Evolutionary conservation across 2,113 vertebrate genomes (phyloP).

Genomic region (Phocoena phocoena): DNA sequence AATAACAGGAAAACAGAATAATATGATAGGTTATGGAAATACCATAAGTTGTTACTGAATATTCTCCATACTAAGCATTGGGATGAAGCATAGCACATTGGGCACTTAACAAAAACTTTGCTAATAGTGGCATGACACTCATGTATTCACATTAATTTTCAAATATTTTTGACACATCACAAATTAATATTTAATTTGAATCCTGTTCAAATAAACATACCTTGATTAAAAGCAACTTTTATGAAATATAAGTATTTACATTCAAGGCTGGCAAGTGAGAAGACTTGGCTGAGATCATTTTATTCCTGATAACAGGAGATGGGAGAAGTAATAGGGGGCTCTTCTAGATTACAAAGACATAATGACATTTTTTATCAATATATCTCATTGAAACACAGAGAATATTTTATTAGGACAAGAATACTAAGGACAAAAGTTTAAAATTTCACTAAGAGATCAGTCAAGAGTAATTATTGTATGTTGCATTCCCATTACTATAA

Average conservation of each 20-base stretch:
- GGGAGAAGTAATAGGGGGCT: accelerated
- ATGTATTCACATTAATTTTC: neutral
- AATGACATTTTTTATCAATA: neutral
- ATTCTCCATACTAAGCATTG: neutral
- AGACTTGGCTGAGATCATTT: neutral
- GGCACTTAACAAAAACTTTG: neutral
- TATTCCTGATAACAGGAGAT: neutral
- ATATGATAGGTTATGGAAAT: neutral
- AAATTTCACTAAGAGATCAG: neutral
- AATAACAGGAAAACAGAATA: neutral
- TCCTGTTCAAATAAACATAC: neutral
- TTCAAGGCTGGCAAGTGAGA: neutral
- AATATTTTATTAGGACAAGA: neutral
- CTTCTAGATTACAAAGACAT: neutral
- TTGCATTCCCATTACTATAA: neutral
- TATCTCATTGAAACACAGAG: neutral
- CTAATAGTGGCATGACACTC: neutral
- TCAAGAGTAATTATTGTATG: neutral
- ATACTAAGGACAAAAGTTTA: neutral
- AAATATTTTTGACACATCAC: neutral
- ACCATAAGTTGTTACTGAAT: neutral
- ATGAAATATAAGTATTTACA: neutral
- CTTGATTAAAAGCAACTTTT: neutral
- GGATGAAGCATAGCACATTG: neutral
- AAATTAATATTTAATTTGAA: neutral